A percentile compares a stretch with the other conserved stretches of the same genome.
Evolutionary conservation across 1,140 invertebrate species (phyloP).

Genomic region (Lanistes nyassanus): DNA sequence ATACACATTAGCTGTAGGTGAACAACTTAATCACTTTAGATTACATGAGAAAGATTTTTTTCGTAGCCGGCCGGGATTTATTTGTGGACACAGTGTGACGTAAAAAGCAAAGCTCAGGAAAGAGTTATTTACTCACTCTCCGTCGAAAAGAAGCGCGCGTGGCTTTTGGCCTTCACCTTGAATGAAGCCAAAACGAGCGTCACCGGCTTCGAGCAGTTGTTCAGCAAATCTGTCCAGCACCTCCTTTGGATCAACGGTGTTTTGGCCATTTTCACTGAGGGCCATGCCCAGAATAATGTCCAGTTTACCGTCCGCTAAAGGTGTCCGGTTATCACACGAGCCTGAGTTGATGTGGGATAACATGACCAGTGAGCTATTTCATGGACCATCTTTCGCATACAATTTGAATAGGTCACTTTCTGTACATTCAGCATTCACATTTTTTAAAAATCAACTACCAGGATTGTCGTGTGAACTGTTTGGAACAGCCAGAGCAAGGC

Average conservation of each 20-base stretch:
- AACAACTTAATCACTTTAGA: not conserved
- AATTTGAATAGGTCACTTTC: too few species aligned
- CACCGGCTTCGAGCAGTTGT: not conserved
- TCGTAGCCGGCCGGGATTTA: not conserved
- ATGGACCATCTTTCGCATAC: not conserved
- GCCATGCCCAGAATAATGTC: slow-evolving; percentile 4
- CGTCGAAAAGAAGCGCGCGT: slow-evolving; percentile 18
- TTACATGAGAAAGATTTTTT: not conserved
- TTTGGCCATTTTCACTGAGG: not conserved
- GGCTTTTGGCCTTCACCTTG: not conserved
- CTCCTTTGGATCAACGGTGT: not conserved
- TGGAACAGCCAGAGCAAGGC: too few species aligned
- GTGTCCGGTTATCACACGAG: not conserved
- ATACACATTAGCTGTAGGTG: not conserved
- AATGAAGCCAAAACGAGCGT: slow-evolving; percentile 5
- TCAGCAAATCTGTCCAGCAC: slow-evolving; percentile 4
- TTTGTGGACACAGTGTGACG: not conserved
- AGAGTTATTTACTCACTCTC: slow-evolving; percentile 1
- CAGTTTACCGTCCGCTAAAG: not conserved
- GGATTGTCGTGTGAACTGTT: too few species aligned
- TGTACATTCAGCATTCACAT: too few species aligned
- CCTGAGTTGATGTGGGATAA: not conserved
- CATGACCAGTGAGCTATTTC: too few species aligned
- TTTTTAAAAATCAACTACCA: too few species aligned
- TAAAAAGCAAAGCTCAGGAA: not conserved